These are phyloP conservation scores for Calameuta pallipes DNA, from an alignment of 2,888 invertebrate species.

Conservation along the genomic window DNA sequence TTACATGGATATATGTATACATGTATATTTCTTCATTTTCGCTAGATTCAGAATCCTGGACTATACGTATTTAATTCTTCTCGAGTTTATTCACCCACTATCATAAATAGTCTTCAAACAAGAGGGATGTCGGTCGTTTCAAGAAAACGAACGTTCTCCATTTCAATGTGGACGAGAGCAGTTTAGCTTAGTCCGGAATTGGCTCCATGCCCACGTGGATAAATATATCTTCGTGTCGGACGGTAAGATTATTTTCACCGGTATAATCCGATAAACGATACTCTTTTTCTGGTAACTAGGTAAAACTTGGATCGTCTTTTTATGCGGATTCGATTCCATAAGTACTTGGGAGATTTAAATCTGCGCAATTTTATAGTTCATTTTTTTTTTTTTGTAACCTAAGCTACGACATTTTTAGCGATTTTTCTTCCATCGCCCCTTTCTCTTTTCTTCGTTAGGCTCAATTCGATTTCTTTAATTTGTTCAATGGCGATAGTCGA, in stretches of 20 bases:
- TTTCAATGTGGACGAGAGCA: slow-evolving; percentile 22
- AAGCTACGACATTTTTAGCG: not conserved
- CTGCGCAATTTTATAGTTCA: not conserved
- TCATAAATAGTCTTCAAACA: not conserved
- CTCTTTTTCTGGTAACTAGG: slow-evolving; percentile 18
- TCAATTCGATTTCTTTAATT: not conserved
- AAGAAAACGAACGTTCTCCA: slow-evolving; percentile 22
- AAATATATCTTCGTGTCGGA: slow-evolving; percentile 6
- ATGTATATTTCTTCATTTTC: not conserved
- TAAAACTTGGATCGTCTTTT: slow-evolving; percentile 9
- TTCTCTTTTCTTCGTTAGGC: not conserved
- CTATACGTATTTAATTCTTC: not conserved
- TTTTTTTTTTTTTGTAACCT: not conserved
- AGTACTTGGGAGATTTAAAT: not conserved
- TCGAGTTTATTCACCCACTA: not conserved
- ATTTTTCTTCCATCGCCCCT: not conserved
- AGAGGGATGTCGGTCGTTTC: slow-evolving; percentile 20
- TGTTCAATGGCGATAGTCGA: not conserved
- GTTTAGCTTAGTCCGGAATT: slow-evolving; percentile 27
- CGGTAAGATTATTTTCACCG: slow-evolving; percentile 24
- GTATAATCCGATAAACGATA: slow-evolving; percentile 26
- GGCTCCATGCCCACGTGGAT: slow-evolving; percentile 24
- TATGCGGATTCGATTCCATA: slow-evolving; percentile 7
- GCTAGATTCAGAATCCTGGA: not conserved
- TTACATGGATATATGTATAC: not conserved